Evolutionary conservation across 2,797 vertebrate species (phyloP), one percentile per base, ranked within the genome.

Genomic region (Pseudochaenichthys georgianus): DNA sequence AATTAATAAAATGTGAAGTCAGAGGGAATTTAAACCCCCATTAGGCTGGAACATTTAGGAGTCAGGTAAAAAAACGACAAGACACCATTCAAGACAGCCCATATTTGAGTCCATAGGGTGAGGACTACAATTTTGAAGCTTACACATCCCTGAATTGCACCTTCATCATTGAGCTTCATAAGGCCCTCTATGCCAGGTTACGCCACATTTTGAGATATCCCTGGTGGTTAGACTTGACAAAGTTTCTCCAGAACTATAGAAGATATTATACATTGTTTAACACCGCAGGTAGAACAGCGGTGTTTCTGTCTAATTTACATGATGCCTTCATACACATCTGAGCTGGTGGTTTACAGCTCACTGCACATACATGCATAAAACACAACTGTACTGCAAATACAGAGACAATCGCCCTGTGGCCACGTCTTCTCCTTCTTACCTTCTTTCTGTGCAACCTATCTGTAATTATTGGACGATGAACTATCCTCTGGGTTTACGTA

Each of bases 381-480:
- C 19, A 34, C 55, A 46, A 31, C 48, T 41, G 51, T 10, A 54
- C 60, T 34, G 62, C n/a, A 48, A 2, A 10, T 34, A 19, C 28
- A 53, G 52, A 62, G 72, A 45, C 76, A 74, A 75, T 60, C 50
- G 34, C 61, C 80, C 47, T 48, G 23, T 43, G 23, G 62, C 46
- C 55, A 46, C 51, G 54, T 67, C 12, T 21, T 72, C 57, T 60
- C 61, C 28, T 41, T 28, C 70, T 63, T 23, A 42, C 77, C 54
- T 81, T 70, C 65, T 70, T 78, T 72, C 68, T 75, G 34, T 53
- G 50, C 71, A 51, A 83, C 70, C 65, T 82, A 28, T 78, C 71
- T 73, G 81, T 88, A 88, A 92, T 88, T 84, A 83, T 55, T 64
- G 80, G 66, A 72, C 16, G 76, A 83, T 82, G 79, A 84, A 19